Evolutionary conservation across 1,140 invertebrate species (phyloP).

Genomic region (Watersipora subatra): DNA sequence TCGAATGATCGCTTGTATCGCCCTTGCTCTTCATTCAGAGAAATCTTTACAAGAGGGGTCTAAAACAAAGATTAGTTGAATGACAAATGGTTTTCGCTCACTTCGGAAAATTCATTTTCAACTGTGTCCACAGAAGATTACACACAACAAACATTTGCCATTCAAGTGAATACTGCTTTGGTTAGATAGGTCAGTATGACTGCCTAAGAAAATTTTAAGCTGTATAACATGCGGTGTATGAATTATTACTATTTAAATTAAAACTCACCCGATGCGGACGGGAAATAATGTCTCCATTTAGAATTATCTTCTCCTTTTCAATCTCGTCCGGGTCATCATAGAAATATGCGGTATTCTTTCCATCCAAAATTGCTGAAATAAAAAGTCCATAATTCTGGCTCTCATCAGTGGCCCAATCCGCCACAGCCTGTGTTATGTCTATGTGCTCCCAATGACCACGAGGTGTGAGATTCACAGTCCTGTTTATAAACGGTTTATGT

Average conservation of each 20-base stretch:
- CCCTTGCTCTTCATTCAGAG: not conserved
- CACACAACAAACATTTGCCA: no score
- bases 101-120: no score
- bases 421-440: not conserved
- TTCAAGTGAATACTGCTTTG: no score
- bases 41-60: not conserved
- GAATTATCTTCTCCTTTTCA: not conserved
- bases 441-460: not conserved
- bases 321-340: not conserved
- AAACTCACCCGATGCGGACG: not conserved
- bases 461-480: not conserved
- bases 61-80: no score
- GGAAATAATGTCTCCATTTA: not conserved
- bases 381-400: not conserved
- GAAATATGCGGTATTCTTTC: not conserved
- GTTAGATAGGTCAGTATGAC: no score
- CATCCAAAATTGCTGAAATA: not conserved
- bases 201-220: no score
- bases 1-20: not conserved
- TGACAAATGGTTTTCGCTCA: no score
- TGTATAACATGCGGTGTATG: no score
- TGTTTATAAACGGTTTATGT: not conserved
- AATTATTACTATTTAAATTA: no score
- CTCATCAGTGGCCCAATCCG: not conserved
- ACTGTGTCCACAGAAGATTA: no score